Base-by-base conservation (phyloP, 2,113 vertebrate genomes). In the Sceloporus tristichus region DNA sequence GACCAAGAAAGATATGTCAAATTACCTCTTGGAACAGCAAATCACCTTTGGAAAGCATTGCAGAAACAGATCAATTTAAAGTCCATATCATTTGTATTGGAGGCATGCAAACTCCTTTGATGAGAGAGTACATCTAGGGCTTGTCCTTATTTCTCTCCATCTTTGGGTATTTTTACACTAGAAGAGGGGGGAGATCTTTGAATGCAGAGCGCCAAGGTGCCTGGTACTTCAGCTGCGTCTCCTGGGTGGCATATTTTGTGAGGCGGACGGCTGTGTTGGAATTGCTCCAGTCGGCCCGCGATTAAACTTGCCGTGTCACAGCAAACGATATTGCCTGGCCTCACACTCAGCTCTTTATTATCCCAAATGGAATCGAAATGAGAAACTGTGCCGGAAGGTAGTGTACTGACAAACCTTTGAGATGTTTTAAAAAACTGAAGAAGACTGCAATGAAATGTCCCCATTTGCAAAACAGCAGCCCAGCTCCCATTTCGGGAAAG, bases 61-160 rank as follows among this genome's bases (percentile, higher is more conserved):
- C 80, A 88, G 91, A 89, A 94, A 90, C 91, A 94, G 90, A 91
- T 19, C 84, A 91, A 87, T 91, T 92, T 93, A 86, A 90, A 19
- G 7, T 0, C 13, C 53, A 84, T 74, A 79, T 90, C 86, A 76
- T 93, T 94, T 91, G 0, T 0, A 84, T 92, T 87, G 29, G 76
- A 82, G 40, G 77, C 81, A 73, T 94, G 86, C 11, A 42, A 66
- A 85, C 86, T 2, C 0, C 10, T 81, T 82, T 27, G 38, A 66
- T 53, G 10, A 76, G 65, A 70, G 16, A 86, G 75, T 38, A 66
- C 6, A 29, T 66, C 23, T 56, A 6, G 40, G 21, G 29, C 23
- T 34, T 65, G 86, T 23, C 29, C 40, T 53, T 65, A 42, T 66
- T 85, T 76, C 86, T 84, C 79, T 59, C 85, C 86, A 42, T 83